These are phyloP conservation scores for Paramisgurnus dabryanus DNA, from an alignment of 2,113 vertebrate species.

Conservation along the genomic window DNA sequence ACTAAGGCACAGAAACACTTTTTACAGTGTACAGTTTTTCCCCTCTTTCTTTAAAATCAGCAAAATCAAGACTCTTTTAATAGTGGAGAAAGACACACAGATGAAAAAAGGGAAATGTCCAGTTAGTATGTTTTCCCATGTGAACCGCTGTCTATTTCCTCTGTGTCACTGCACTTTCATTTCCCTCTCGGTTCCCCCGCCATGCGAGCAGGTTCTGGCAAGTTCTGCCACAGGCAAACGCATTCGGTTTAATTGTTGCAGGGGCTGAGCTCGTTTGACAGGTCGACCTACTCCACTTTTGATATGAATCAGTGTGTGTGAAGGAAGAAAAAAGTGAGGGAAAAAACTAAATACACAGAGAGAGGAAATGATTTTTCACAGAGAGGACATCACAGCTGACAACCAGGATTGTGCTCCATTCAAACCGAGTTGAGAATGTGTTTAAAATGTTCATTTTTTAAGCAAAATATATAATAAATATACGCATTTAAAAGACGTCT, in stretches of 20 bases:
- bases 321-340: background rate
- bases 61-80: background rate
- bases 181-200: conserved; percentile 4
- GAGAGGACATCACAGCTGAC: too few relatives aligned
- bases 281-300: conserved; percentile 41
- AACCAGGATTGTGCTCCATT: too few relatives aligned
- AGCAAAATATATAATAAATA: too few relatives aligned
- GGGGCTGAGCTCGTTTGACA: conserved; percentile 51
- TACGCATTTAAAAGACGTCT: too few relatives aligned
- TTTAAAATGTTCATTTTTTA: too few relatives aligned
- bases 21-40: too few relatives aligned
- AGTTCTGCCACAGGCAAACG: conserved; percentile 37
- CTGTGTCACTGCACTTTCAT: conserved; percentile 26
- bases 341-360: background rate
- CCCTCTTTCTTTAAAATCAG: background rate
- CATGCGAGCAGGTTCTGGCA: conserved; percentile 24
- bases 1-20: too few relatives aligned
- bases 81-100: background rate
- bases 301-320: conserved; percentile 45
- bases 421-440: too few relatives aligned
- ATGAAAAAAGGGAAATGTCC: background rate
- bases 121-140: conserved; percentile 14
- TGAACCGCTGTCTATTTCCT: conserved; percentile 31
- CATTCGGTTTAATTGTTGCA: conserved; percentile 55
- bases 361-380: too few relatives aligned